Conservation (phyloP, 2,888 invertebrate genomes). For the Unio delphinus region DNA sequence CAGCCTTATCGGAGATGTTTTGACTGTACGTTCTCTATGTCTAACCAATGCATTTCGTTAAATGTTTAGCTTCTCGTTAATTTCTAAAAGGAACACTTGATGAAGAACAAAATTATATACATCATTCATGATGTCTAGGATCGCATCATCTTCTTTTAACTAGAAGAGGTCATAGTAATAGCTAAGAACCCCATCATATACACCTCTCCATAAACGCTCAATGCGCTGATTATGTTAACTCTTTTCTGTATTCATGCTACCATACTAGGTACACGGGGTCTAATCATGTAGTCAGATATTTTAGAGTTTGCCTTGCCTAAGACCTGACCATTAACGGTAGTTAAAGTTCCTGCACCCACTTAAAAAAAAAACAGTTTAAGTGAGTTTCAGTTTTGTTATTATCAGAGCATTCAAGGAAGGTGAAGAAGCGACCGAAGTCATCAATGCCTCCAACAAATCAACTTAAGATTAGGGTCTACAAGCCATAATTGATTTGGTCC, state of each 20-base stretch:
- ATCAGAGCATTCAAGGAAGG: slow-evolving; percentile 16
- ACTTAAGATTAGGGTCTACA: slow-evolving; percentile 26
- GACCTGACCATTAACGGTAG: slow-evolving; percentile 1
- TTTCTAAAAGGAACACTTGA: neutral
- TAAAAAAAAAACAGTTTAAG: slow-evolving; percentile 11
- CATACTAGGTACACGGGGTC: slow-evolving; percentile 3
- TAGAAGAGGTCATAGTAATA: slow-evolving; percentile 22
- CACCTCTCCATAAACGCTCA: no score
- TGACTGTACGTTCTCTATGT: slow-evolving; percentile 20
- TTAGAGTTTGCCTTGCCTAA: slow-evolving; percentile 18
- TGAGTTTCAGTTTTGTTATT: slow-evolving; percentile 23
- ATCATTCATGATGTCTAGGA: slow-evolving; percentile 13
- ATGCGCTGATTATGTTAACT: slow-evolving; percentile 10
- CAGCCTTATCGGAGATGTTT: slow-evolving; percentile 9
- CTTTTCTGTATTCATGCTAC: slow-evolving; percentile 20
- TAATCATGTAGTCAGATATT: slow-evolving; percentile 21
- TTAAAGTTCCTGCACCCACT: slow-evolving; percentile 6
- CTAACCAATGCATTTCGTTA: slow-evolving; percentile 17
- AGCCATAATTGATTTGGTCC: slow-evolving; percentile 26
- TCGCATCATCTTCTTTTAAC: slow-evolving; percentile 15
- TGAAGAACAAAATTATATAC: slow-evolving; percentile 14
- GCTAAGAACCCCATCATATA: slow-evolving; percentile 17
- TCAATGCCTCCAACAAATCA: slow-evolving; percentile 29
- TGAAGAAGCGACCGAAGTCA: slow-evolving; percentile 22
- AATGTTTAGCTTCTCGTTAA: slow-evolving; percentile 17